These are phyloP conservation scores for Andricus grossulariae DNA, from an alignment of 1,140 invertebrate genomes.

Conservation along the genomic window DNA sequence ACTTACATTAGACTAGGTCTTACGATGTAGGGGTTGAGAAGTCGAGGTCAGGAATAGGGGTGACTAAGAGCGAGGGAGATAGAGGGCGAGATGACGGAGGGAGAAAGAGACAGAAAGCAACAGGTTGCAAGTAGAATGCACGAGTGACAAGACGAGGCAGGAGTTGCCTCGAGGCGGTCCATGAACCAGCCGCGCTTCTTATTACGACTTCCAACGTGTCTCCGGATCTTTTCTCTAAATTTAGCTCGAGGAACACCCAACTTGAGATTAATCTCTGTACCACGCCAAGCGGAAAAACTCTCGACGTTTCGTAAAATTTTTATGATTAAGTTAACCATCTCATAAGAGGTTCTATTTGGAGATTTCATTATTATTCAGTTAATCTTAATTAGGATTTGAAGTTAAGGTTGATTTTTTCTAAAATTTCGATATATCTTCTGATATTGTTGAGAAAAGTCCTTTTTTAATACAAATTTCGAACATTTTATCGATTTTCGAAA, in stretches of 20 bases:
- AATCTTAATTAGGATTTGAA: too few species aligned
- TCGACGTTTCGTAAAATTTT: not conserved
- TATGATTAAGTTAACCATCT: not conserved
- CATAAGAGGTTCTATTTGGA: not conserved
- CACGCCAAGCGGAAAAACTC: slow-evolving; percentile 1
- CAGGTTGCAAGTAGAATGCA: slow-evolving; percentile 74
- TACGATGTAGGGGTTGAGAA: slow-evolving; percentile 22
- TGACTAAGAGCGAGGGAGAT: slow-evolving; percentile 41
- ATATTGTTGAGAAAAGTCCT: too few species aligned
- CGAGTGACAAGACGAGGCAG: slow-evolving; percentile 64
- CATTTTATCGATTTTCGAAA: too few species aligned
- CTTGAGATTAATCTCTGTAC: slow-evolving; percentile 14
- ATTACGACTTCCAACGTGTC: slow-evolving; percentile 41
- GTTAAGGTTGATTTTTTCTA: too few species aligned
- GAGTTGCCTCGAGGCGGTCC: slow-evolving; percentile 60
- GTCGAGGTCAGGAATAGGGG: slow-evolving; percentile 17
- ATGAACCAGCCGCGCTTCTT: slow-evolving; percentile 51
- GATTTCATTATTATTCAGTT: too few species aligned
- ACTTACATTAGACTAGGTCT: slow-evolving; percentile 8
- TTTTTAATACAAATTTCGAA: too few species aligned
- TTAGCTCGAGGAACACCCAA: slow-evolving; percentile 29
- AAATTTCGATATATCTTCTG: too few species aligned
- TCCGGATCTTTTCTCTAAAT: slow-evolving; percentile 31
- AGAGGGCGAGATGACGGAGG: slow-evolving; percentile 47
- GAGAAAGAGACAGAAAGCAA: slow-evolving; percentile 69